Conservation (phyloP, 1,140 invertebrate species). For the Sitobion miscanthi region DNA sequence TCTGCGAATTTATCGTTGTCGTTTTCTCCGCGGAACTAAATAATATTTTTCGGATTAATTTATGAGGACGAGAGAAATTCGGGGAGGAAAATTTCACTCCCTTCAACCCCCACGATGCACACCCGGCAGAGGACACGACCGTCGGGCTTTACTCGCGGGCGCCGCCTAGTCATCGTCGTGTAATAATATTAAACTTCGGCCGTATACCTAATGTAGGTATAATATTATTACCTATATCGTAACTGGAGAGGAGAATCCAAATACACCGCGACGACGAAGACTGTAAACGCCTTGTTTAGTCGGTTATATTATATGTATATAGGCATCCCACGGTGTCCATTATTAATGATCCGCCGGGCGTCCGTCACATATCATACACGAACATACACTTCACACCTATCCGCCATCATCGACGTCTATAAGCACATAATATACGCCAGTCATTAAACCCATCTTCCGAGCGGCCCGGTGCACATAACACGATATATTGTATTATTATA, state of each 20-base stretch:
- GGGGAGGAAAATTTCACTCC: background rate
- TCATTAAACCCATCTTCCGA: conserved; percentile 50
- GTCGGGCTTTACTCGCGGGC: background rate
- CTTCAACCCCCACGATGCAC: background rate
- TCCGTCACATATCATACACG: conserved; percentile 33
- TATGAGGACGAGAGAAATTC: background rate
- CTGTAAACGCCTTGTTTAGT: conserved; percentile 54
- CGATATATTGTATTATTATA: background rate
- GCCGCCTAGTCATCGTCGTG: conserved; percentile 9
- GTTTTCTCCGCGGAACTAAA: too few relatives aligned
- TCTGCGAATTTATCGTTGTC: too few relatives aligned
- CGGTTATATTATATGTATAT: conserved; percentile 1
- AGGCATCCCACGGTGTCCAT: conserved; percentile 54
- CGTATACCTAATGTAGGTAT: background rate
- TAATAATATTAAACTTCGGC: background rate
- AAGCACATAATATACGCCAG: conserved; percentile 23
- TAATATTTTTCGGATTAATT: background rate
- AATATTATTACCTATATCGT: background rate
- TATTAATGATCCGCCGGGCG: conserved; percentile 49
- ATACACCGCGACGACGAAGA: background rate
- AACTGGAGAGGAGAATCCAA: background rate
- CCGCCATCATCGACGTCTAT: background rate
- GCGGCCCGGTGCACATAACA: background rate
- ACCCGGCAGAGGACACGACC: too few relatives aligned
- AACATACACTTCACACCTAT: conserved; percentile 36